These are phyloP conservation scores for Xenus cinereus DNA, from an alignment of 2,113 vertebrate species.

Conservation along the genomic window DNA sequence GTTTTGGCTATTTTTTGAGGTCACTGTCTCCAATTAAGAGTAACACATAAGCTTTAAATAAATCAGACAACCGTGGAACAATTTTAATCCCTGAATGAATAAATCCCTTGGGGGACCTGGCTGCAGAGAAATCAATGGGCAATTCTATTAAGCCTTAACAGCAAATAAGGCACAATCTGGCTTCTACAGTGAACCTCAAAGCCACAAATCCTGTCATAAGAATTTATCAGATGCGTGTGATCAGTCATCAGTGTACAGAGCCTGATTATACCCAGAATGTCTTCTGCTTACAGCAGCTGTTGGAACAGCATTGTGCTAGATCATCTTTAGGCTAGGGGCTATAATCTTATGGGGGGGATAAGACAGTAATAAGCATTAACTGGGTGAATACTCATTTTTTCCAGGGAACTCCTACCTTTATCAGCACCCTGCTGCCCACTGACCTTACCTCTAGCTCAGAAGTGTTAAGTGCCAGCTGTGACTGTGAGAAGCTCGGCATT, in stretches of 20 bases:
- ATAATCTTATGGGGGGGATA: neutral
- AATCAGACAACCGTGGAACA: slow-evolving; percentile 39
- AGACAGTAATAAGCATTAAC: neutral
- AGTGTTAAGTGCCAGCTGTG: neutral
- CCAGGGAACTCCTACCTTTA: neutral
- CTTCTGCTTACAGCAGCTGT: slow-evolving; percentile 18
- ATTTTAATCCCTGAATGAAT: slow-evolving; percentile 54
- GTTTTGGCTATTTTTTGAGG: neutral
- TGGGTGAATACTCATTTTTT: neutral
- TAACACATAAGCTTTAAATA: slow-evolving; percentile 23
- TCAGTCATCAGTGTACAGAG: neutral
- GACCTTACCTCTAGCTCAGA: neutral
- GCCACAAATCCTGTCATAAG: slow-evolving; percentile 50
- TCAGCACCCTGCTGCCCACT: neutral
- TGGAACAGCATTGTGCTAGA: neutral
- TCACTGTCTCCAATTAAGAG: slow-evolving; percentile 44
- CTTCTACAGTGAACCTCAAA: slow-evolving; percentile 45
- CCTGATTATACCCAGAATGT: neutral
- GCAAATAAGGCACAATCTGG: slow-evolving; percentile 50
- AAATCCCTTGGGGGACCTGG: slow-evolving; percentile 20
- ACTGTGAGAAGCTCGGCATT: neutral
- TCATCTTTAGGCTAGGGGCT: neutral
- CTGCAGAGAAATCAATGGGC: slow-evolving; percentile 11
- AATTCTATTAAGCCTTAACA: slow-evolving; percentile 53
- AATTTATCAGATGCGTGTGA: slow-evolving; percentile 31